Conservation (phyloP, 2,113 vertebrate species). For the Nothocercus nigrocapillus region DNA sequence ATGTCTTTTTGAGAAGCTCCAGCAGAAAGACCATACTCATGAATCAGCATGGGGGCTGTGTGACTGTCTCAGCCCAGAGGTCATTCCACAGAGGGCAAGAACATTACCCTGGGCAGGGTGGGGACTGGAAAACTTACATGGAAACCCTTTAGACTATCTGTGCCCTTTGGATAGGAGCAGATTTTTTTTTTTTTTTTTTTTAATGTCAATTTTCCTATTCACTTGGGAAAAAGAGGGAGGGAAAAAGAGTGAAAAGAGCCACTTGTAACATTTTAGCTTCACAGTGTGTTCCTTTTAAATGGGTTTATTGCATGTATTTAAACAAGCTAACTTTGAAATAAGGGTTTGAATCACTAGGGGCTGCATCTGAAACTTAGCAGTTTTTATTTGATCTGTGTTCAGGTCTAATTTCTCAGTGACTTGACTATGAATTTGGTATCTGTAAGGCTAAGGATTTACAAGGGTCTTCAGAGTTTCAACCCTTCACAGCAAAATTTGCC, state of each 20-base stretch:
- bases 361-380: background rate
- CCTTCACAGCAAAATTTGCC: background rate
- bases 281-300: background rate
- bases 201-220: constrained; percentile 1
- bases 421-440: background rate
- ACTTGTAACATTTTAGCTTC: background rate
- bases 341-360: background rate
- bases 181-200: constrained; percentile 9
- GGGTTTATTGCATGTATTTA: background rate
- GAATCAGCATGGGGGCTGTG: constrained; percentile 51
- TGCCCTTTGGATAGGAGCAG: background rate
- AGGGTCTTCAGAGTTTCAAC: background rate
- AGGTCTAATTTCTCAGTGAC: background rate
- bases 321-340: background rate
- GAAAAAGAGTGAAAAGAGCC: background rate
- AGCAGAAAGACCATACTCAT: constrained; percentile 53
- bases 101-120: constrained; percentile 16
- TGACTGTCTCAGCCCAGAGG: constrained; percentile 36
- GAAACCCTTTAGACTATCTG: background rate
- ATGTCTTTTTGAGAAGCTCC: constrained; percentile 58
- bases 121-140: constrained; percentile 22
- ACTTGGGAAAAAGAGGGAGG: background rate
- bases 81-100: background rate
- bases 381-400: background rate
- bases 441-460: background rate